Evolutionary conservation across 1,140 invertebrate species (phyloP).

Genomic region (Trichonephila clavata): DNA sequence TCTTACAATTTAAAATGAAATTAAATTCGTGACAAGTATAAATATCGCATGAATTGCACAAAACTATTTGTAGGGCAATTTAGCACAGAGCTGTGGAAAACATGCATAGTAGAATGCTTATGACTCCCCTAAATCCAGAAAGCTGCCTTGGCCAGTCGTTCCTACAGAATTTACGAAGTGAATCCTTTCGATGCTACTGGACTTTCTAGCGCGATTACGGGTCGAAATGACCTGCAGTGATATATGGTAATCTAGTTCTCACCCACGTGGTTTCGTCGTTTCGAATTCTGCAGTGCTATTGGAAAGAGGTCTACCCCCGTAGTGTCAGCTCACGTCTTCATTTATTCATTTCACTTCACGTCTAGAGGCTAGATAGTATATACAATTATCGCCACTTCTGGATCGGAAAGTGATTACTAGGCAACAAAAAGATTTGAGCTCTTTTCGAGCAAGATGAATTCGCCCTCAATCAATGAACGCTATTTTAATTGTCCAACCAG

Average conservation of each 20-base stretch:
- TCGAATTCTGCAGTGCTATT: slow-evolving; percentile 2
- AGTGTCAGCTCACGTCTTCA: slow-evolving; percentile 8
- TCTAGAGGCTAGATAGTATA: not conserved
- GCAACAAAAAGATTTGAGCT: not conserved
- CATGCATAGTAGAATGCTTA: not conserved
- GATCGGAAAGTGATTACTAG: not conserved
- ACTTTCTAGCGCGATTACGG: not conserved
- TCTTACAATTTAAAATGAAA: not conserved
- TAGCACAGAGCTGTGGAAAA: not conserved
- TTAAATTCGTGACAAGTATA: slow-evolving; percentile 22
- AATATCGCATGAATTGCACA: not conserved
- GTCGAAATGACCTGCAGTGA: slow-evolving; percentile 32
- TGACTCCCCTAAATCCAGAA: slow-evolving; percentile 9
- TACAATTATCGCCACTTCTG: not conserved
- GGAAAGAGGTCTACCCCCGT: not conserved
- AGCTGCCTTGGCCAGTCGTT: not conserved
- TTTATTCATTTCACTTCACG: too few species aligned
- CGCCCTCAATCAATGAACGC: not conserved
- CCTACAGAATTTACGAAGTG: slow-evolving; percentile 45
- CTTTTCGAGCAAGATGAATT: not conserved
- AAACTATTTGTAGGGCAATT: slow-evolving; percentile 15
- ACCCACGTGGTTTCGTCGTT: slow-evolving; percentile 3
- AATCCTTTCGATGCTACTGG: slow-evolving; percentile 37
- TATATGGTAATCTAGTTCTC: slow-evolving; percentile 48
- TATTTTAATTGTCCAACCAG: not conserved